Conservation (phyloP, 2,888 invertebrate species). For the Mythimna albipuncta region DNA sequence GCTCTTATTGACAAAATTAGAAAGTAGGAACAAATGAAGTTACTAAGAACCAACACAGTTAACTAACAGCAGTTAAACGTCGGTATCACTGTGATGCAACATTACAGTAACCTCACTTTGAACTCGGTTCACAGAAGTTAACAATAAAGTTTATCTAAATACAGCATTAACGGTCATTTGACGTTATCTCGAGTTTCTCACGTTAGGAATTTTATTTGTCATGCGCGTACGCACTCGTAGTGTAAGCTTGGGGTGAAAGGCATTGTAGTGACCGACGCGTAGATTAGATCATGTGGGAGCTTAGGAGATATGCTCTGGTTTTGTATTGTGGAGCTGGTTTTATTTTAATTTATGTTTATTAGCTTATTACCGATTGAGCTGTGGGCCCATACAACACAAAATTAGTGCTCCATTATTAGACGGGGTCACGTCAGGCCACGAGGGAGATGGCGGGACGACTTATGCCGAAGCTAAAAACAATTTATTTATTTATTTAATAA, state of each 20-base stretch:
- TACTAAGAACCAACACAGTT: constrained; percentile 46
- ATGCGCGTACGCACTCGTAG: constrained; percentile 65
- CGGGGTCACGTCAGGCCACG: too few species aligned
- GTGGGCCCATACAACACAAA: too few species aligned
- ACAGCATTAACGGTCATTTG: constrained; percentile 77
- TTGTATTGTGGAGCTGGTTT: constrained; percentile 13
- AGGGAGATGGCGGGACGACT: too few species aligned
- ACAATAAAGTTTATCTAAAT: constrained; percentile 75
- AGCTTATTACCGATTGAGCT: too few species aligned
- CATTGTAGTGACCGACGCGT: constrained; percentile 70
- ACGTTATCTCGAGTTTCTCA: constrained; percentile 82
- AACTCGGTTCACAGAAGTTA: constrained; percentile 72
- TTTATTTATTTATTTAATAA: too few species aligned
- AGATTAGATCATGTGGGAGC: constrained; percentile 62
- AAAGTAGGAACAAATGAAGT: constrained; percentile 43
- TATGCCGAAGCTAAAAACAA: too few species aligned
- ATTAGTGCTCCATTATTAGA: too few species aligned
- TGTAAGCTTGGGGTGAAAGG: constrained; percentile 74
- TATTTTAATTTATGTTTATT: constrained; percentile 12
- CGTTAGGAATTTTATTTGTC: constrained; percentile 82
- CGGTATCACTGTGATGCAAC: constrained; percentile 52
- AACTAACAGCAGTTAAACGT: constrained; percentile 45
- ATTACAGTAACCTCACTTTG: constrained; percentile 52
- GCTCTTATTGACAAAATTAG: constrained; percentile 42
- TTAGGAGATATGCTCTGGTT: constrained; percentile 51